These are phyloP conservation scores for Anodontia alba DNA, from an alignment of 2,888 invertebrate genomes.

Conservation along the genomic window DNA sequence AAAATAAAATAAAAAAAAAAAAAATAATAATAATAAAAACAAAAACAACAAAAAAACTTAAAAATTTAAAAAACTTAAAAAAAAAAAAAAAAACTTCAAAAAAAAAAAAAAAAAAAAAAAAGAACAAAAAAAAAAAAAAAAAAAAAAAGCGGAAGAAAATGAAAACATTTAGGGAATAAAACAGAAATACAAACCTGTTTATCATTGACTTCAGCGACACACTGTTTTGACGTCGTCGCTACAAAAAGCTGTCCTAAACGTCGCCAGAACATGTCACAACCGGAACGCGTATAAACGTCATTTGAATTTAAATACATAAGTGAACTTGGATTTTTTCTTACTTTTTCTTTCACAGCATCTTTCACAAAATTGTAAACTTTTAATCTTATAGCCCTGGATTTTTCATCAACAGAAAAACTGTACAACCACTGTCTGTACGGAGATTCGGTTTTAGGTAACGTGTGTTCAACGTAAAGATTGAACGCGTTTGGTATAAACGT, in stretches of 20 bases:
- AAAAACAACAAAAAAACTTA: too few relatives aligned
- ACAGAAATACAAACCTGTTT: constrained; percentile 67
- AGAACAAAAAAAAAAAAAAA: too few relatives aligned
- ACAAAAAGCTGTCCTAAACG: constrained; percentile 69
- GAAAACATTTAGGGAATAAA: too few relatives aligned
- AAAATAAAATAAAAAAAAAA: too few relatives aligned
- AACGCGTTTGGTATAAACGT: constrained; percentile 63
- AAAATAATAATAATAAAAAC: too few relatives aligned
- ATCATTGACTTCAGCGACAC: constrained; percentile 66
- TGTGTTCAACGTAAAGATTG: constrained; percentile 70
- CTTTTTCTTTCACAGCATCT: constrained; percentile 49
- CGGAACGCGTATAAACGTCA: constrained; percentile 66
- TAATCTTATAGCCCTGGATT: constrained; percentile 59
- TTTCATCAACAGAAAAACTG: constrained; percentile 62
- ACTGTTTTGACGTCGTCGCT: constrained; percentile 71
- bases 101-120: too few relatives aligned
- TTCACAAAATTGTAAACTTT: constrained; percentile 59
- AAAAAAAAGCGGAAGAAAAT: too few relatives aligned
- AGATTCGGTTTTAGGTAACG: constrained; percentile 52
- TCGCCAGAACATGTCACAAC: constrained; percentile 77
- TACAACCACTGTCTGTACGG: constrained; percentile 68
- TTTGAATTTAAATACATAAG: constrained; percentile 52
- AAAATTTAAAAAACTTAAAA: too few relatives aligned
- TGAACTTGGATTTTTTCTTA: constrained; percentile 50
- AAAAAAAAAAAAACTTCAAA: too few relatives aligned